Evolutionary conservation across 2,888 invertebrate species (phyloP).

Genomic region (Mesochorus sp.): DNA sequence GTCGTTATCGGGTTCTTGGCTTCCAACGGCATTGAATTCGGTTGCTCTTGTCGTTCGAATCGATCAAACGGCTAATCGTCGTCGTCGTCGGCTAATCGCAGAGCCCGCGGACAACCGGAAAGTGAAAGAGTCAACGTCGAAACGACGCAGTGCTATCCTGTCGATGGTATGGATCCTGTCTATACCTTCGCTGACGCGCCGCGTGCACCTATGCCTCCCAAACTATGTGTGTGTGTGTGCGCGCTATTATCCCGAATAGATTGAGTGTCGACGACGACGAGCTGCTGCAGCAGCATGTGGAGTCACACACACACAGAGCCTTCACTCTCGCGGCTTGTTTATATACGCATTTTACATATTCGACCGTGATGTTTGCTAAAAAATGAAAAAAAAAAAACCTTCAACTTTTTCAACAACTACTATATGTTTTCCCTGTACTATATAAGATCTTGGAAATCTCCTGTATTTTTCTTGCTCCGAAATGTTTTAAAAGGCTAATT

Average conservation of each 20-base stretch:
- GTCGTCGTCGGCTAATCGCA: neutral
- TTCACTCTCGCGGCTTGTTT: constrained; percentile 31
- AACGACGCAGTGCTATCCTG: constrained; percentile 43
- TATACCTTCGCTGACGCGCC: constrained; percentile 34
- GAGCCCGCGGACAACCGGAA: constrained; percentile 13
- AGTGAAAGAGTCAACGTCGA: constrained; percentile 32
- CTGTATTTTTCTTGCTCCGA: no score
- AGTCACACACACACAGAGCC: neutral
- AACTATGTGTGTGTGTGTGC: neutral
- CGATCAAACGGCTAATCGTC: neutral
- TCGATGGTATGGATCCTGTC: constrained; percentile 52
- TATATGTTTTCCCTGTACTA: no score
- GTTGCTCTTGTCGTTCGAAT: neutral
- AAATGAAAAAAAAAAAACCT: no score
- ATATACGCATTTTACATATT: constrained; percentile 57
- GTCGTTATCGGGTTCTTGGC: neutral
- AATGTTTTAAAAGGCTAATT: no score
- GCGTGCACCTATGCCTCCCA: neutral
- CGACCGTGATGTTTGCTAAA: constrained; percentile 21
- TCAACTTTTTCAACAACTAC: no score
- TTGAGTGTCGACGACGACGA: constrained; percentile 19
- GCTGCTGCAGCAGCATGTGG: no score
- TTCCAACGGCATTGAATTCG: neutral
- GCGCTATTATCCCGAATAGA: constrained; percentile 8
- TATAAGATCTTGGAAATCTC: no score